Evolutionary conservation across 2,113 vertebrate genomes (phyloP).

Genomic region (Chunga burmeisteri): DNA sequence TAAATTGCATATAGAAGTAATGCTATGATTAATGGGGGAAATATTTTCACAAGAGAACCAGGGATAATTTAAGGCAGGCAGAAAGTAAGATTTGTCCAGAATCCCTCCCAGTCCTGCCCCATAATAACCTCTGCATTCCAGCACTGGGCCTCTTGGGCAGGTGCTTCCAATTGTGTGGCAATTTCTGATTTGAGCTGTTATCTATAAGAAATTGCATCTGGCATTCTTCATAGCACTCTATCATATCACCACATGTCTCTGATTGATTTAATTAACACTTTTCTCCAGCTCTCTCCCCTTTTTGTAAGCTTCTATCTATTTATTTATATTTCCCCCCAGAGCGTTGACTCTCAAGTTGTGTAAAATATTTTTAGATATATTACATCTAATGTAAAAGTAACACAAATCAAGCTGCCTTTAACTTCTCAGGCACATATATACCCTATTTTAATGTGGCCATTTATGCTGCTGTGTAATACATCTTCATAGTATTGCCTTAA

Average conservation of each 20-base stretch:
- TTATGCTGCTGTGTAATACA: conserved; percentile 69
- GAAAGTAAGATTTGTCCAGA: background rate
- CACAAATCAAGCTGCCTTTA: conserved; percentile 68
- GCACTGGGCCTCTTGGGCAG: background rate
- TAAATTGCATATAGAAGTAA: background rate
- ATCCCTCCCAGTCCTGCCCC: background rate
- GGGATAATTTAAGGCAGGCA: background rate
- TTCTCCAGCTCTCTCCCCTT: background rate
- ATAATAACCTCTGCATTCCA: background rate
- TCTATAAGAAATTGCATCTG: background rate
- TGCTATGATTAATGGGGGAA: background rate
- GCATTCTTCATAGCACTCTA: background rate
- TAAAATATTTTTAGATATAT: conserved; percentile 60
- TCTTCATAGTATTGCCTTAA: conserved; percentile 78
- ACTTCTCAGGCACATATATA: conserved; percentile 58
- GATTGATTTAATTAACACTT: conserved; percentile 22
- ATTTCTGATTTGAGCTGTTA: background rate
- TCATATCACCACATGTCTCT: background rate
- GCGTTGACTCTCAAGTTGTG: conserved; percentile 30
- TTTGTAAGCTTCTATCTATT: background rate
- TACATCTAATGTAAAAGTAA: conserved; percentile 36
- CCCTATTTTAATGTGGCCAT: conserved; percentile 63
- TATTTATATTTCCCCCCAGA: conserved; percentile 44
- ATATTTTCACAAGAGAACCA: background rate
- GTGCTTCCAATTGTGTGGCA: background rate